A percentile compares a stretch with the other conserved stretches of the same genome.
Evolutionary conservation across 2,888 invertebrate species (phyloP).

Genomic region (Silvanus unidentatus): DNA sequence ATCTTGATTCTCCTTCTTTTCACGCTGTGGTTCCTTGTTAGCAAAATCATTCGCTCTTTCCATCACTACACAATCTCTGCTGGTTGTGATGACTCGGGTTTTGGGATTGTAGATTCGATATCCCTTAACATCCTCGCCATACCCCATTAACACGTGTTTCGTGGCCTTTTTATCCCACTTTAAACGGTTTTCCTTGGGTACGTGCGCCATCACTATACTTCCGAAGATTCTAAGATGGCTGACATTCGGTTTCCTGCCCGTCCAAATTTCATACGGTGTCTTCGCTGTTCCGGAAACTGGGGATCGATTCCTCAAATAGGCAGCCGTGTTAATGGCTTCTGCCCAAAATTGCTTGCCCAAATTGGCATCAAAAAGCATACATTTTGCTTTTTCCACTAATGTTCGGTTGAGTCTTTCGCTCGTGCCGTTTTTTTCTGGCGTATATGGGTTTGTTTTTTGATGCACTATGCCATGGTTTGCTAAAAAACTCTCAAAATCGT

Average conservation of each 20-base stretch:
- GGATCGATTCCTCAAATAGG: slow-evolving; percentile 19
- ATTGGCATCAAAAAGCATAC: slow-evolving; percentile 16
- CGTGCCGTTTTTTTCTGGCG: slow-evolving; percentile 30
- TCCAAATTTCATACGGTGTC: slow-evolving; percentile 21
- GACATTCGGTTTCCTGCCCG: slow-evolving; percentile 17
- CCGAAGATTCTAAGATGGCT: slow-evolving; percentile 19
- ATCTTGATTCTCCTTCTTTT: slow-evolving; percentile 14
- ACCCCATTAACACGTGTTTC: slow-evolving; percentile 16
- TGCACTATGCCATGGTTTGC: slow-evolving; percentile 27
- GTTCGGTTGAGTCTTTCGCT: slow-evolving; percentile 21
- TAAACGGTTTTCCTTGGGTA: slow-evolving; percentile 19
- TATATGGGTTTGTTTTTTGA: slow-evolving; percentile 15
- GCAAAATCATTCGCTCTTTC: slow-evolving; percentile 11
- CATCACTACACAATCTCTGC: slow-evolving; percentile 13
- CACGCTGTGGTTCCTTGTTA: slow-evolving; percentile 7
- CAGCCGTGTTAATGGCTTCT: slow-evolving; percentile 26
- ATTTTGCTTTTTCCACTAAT: slow-evolving; percentile 22
- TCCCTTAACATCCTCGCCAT: slow-evolving; percentile 15
- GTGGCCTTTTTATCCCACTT: slow-evolving; percentile 21
- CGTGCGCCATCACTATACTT: slow-evolving; percentile 17
- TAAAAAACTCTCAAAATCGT: slow-evolving; percentile 10
- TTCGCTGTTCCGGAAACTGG: slow-evolving; percentile 15
- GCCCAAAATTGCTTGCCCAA: slow-evolving; percentile 22
- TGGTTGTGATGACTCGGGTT: too few species aligned
- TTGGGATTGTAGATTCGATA: slow-evolving; percentile 17